These are phyloP conservation scores for Galerucella calmariensis DNA, from an alignment of 2,888 invertebrate species.

Conservation along the genomic window DNA sequence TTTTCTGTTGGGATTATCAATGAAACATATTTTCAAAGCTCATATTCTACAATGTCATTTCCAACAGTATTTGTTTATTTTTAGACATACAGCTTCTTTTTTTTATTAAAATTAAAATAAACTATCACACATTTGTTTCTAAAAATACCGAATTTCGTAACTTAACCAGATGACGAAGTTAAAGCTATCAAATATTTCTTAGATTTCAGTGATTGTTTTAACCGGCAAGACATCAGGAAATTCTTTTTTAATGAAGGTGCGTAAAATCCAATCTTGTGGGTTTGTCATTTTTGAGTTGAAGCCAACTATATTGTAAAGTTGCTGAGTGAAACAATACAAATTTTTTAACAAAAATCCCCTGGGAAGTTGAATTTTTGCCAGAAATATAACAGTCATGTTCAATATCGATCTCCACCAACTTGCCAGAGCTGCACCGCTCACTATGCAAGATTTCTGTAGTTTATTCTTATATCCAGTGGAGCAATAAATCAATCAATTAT, in stretches of 20 bases:
- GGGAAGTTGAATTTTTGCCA: neutral
- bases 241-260: neutral
- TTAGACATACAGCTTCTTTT: neutral
- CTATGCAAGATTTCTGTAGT: too few relatives aligned
- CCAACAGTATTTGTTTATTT: neutral
- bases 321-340: neutral
- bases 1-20: neutral
- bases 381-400: neutral
- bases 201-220: neutral
- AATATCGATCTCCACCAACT: too few relatives aligned
- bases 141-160: neutral
- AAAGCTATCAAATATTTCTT: constrained; percentile 6
- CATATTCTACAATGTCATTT: neutral
- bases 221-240: neutral
- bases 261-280: neutral
- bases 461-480: too few relatives aligned
- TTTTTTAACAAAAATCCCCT: neutral
- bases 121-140: constrained; percentile 1
- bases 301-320: neutral
- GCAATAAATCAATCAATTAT: too few relatives aligned
- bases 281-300: neutral
- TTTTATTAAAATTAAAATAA: neutral
- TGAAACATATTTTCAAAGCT: neutral
- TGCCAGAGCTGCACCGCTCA: too few relatives aligned
- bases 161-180: neutral